Evolutionary conservation across 2,797 vertebrate genomes (phyloP).

Genomic region (Mormyrops boulengeri): DNA sequence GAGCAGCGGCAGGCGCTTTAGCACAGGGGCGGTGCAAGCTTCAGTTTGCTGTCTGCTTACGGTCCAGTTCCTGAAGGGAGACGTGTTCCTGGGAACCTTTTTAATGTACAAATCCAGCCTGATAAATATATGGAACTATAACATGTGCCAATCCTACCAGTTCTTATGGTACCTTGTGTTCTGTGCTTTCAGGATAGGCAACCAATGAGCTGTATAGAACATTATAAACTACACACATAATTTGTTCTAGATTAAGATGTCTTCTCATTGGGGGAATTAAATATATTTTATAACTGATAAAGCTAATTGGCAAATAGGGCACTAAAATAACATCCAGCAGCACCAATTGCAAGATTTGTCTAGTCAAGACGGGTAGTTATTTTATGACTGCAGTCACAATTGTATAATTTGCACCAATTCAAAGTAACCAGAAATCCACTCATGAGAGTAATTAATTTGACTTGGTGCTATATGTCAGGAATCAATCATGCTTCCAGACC

Average conservation of each 20-base stretch:
- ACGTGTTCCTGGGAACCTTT: not conserved
- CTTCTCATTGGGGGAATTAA: not conserved
- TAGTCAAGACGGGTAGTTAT: not conserved
- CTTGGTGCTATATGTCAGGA: not conserved
- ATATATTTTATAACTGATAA: not conserved
- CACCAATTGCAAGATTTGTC: not conserved
- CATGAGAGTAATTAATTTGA: not conserved
- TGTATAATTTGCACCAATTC: not conserved
- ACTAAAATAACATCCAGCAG: not conserved
- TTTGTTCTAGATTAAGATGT: not conserved
- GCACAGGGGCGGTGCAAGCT: not conserved
- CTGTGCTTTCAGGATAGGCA: not conserved
- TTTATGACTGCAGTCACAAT: not conserved
- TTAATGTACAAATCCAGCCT: not conserved
- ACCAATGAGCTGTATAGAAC: not conserved
- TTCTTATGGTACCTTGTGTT: not conserved
- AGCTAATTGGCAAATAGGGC: not conserved
- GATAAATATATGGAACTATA: not conserved
- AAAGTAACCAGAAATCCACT: not conserved
- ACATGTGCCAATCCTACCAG: not conserved
- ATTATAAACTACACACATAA: not conserved
- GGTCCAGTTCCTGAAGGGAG: not conserved
- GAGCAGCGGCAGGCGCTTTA: not conserved
- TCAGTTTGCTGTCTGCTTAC: not conserved
- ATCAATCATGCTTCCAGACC: not conserved